phyloP scores from a whole-genome alignment of 2,888 invertebrate species.

The Masnerella sp. region DNA sequence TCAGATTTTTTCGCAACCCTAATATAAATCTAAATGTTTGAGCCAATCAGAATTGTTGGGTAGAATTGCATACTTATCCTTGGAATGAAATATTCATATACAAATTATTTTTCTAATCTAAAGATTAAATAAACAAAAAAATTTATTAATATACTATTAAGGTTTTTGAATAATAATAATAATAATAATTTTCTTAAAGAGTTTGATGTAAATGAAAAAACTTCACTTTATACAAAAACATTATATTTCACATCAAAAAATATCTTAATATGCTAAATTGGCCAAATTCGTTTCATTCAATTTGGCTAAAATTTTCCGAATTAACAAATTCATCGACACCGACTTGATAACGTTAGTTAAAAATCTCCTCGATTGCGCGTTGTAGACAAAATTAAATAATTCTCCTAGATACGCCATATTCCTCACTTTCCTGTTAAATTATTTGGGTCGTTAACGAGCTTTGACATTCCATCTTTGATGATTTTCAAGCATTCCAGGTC shows the following conservation, averaged over 20 bases:
- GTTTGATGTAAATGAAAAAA: not conserved
- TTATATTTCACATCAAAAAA: constrained; percentile 47
- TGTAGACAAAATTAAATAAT: constrained; percentile 7
- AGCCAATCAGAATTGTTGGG: too few species aligned
- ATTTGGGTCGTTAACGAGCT: constrained; percentile 73
- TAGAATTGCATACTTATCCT: too few species aligned
- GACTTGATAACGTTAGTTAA: constrained; percentile 16
- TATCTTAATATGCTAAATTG: constrained; percentile 35
- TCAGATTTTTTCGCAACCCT: too few species aligned
- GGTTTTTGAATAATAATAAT: too few species aligned
- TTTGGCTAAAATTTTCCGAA: constrained; percentile 9
- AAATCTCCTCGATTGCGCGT: constrained; percentile 2
- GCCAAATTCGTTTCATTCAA: constrained; percentile 10
- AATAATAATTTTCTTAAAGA: too few species aligned
- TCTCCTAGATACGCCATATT: constrained; percentile 17
- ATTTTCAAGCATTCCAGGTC: constrained; percentile 88
- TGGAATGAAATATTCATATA: too few species aligned
- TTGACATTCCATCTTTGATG: constrained; percentile 87
- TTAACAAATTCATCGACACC: constrained; percentile 17
- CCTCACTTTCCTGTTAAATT: constrained; percentile 18
- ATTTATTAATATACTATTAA: too few species aligned
- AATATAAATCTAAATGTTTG: too few species aligned
- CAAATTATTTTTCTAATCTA: too few species aligned
- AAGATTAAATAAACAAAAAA: too few species aligned
- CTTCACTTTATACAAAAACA: not conserved